Base-by-base conservation (phyloP, 2,797 vertebrate species). In the Rhynchonycteris naso region DNA sequence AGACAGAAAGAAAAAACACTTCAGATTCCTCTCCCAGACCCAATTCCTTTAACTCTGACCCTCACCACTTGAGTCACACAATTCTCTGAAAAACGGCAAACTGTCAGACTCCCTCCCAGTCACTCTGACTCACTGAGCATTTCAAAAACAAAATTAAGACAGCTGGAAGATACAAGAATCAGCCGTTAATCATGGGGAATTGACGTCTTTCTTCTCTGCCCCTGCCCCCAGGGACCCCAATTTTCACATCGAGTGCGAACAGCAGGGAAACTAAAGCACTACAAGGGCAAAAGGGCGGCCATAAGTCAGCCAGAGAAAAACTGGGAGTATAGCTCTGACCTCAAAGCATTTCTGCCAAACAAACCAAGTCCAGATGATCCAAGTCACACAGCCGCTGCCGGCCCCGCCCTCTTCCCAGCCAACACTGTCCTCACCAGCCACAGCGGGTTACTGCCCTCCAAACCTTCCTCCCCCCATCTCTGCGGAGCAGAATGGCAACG, bases 101-200 rank as follows among this genome's bases (percentile, higher is more conserved):
- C 63, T 80, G 84, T 89, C 83, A 76, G 85, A 90, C 59, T 56
- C 72, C 65, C 43, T 90, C 87, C 33, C 4, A 3, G 93, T 88
- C 63, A 61, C 33, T 85, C 89, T 97, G 97, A 97, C 95, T 97
- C 97, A 97, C 5, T 47, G 8, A 92, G 65, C 19, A 19, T 95
- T 97, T 93, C 14, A 6, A 95, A 96, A 97, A 94, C 88, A 97
- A 92, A 95, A 68, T 38, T 16, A 79, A 83, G 47, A 91, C n/a
- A 72, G 93, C 90, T 80, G 47, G 81, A 92, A 91, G 85, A 93
- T 75, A 96, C 16, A 75, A 93, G 84, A 90, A 72, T 69, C 79
- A 33, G 93, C 92, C 93, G 65, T 76, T 59, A 65, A 15, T 79
- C 58, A 63, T 21, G 38, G 63, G 66, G 30, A 69, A 30, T 38